Conservation (phyloP, 2,888 invertebrate species). For the Protophormia terraenovae region DNA sequence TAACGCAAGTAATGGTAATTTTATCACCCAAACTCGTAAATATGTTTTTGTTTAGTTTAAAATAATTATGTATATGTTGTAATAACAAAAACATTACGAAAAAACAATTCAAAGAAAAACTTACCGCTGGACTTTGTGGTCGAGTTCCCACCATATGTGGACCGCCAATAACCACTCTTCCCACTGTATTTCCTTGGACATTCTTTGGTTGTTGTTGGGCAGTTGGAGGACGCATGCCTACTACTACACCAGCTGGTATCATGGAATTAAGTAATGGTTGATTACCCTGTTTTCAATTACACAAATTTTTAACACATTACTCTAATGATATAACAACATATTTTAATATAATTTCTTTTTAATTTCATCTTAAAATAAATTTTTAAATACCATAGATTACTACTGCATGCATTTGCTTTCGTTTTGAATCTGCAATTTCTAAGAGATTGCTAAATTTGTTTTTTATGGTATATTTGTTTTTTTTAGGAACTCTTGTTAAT, state of each 20-base stretch:
- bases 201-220: slow-evolving; percentile 85
- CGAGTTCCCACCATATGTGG: slow-evolving; percentile 91
- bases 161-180: slow-evolving; percentile 91
- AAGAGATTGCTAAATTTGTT: slow-evolving; percentile 15
- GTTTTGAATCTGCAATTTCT: slow-evolving; percentile 29
- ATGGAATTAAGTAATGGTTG: slow-evolving; percentile 86
- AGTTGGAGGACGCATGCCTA: slow-evolving; percentile 90
- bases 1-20: not conserved
- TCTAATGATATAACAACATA: not conserved
- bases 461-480: too few relatives aligned
- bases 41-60: slow-evolving; percentile 21
- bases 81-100: too few relatives aligned
- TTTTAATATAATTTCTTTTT: not conserved
- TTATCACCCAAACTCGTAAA: not conserved
- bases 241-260: slow-evolving; percentile 89
- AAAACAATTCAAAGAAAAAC: slow-evolving; percentile 58
- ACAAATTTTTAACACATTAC: slow-evolving; percentile 8
- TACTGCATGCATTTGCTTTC: slow-evolving; percentile 68
- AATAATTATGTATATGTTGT: too few relatives aligned
- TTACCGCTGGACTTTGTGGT: slow-evolving; percentile 88
- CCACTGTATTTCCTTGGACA: slow-evolving; percentile 87
- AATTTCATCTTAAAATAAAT: slow-evolving; percentile 9
- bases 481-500: slow-evolving; percentile 1
- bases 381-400: slow-evolving; percentile 42
- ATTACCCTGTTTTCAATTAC: slow-evolving; percentile 78